These are phyloP conservation scores for Temnopleurus reevesii DNA, from an alignment of 53 echinoderm and acorn worm species.

Conservation along the genomic window DNA sequence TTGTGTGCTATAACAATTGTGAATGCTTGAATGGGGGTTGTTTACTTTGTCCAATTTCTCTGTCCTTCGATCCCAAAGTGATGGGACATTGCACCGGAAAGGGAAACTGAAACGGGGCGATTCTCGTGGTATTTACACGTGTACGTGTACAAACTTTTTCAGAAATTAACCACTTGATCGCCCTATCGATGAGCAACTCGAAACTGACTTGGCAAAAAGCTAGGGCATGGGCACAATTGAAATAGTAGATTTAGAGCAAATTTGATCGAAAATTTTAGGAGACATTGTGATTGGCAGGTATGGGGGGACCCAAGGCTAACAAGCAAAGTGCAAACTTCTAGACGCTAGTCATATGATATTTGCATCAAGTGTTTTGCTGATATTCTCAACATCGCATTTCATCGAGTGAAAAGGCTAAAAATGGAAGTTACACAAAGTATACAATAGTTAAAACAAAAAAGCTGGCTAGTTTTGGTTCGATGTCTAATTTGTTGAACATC, in stretches of 20 bases:
- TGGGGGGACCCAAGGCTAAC: background rate
- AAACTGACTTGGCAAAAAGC: conserved; percentile 18
- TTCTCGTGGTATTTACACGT: background rate
- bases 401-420: background rate
- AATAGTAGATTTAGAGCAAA: conserved; percentile 20
- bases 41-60: too few relatives aligned
- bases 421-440: background rate
- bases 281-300: background rate
- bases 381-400: background rate
- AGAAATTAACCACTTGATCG: background rate
- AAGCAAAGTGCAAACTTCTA: conserved; percentile 7
- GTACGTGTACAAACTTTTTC: background rate
- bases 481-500: too few relatives aligned
- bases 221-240: conserved; percentile 12
- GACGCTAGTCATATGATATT: background rate
- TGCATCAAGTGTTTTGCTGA: conserved; percentile 23
- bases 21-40: too few relatives aligned
- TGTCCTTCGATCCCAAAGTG: too few relatives aligned
- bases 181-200: background rate
- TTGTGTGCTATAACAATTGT: too few relatives aligned
- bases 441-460: too few relatives aligned
- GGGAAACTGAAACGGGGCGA: background rate
- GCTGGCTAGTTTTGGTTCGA: too few relatives aligned
- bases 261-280: conserved; percentile 8
- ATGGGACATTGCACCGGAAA: too few relatives aligned